phyloP scores from a whole-genome alignment of 2,888 invertebrate species.

The Polyommatus iphigenia region DNA sequence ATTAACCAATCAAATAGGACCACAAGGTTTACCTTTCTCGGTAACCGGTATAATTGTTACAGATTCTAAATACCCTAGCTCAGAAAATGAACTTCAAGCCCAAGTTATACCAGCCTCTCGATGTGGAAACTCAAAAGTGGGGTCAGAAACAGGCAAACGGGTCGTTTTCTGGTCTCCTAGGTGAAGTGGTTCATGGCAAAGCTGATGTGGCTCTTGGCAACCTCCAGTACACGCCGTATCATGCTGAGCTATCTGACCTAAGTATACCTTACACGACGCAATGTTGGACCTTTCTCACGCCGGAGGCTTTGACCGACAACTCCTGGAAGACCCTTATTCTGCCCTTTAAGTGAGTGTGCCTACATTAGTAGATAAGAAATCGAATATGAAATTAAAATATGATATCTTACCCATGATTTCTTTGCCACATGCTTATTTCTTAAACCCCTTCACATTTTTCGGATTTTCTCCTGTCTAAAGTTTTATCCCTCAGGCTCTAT shows the following conservation, averaged over 20 bases:
- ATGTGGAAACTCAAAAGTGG: constrained; percentile 84
- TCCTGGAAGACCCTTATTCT: constrained; percentile 91
- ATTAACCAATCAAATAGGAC: not conserved
- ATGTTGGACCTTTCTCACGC: constrained; percentile 91
- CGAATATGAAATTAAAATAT: no score
- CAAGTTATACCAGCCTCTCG: constrained; percentile 82
- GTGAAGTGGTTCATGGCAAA: constrained; percentile 84
- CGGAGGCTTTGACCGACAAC: constrained; percentile 88
- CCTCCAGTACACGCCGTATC: constrained; percentile 86
- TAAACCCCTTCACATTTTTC: no score
- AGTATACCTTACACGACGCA: constrained; percentile 89
- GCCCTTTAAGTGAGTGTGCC: constrained; percentile 84
- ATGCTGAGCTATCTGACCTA: constrained; percentile 85
- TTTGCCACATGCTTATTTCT: no score
- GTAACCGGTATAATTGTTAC: constrained; percentile 41
- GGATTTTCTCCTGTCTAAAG: not conserved
- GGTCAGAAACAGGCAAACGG: constrained; percentile 83
- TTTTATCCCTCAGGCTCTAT: constrained; percentile 73
- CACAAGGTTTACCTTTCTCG: not conserved
- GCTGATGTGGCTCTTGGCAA: constrained; percentile 89
- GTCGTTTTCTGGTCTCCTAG: constrained; percentile 85
- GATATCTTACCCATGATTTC: no score
- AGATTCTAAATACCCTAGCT: constrained; percentile 85
- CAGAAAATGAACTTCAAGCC: constrained; percentile 86
- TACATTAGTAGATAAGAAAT: no score